phyloP scores from a whole-genome alignment of 2,888 invertebrate species.

The Mellilla xanthometata region DNA sequence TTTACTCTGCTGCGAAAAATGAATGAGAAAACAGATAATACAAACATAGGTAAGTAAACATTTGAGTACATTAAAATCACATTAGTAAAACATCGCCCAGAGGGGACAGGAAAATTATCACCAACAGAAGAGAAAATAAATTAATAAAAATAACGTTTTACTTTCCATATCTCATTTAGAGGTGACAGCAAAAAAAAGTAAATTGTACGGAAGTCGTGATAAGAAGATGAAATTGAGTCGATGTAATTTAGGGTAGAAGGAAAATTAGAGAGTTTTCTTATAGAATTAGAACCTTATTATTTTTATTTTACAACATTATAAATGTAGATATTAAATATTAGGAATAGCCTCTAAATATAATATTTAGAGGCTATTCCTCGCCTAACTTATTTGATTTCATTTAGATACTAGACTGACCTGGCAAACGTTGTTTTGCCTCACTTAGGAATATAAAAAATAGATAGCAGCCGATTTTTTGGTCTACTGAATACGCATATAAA shows the following conservation, averaged over 20 bases:
- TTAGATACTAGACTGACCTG: too few species aligned
- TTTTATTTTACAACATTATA: too few species aligned
- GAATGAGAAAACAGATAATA: slow-evolving; percentile 59
- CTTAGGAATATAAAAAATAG: too few species aligned
- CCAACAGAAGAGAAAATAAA: slow-evolving; percentile 67
- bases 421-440: too few species aligned
- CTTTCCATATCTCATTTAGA: slow-evolving; percentile 60
- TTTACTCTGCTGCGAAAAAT: slow-evolving; percentile 21
- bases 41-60: slow-evolving; percentile 67
- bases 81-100: slow-evolving; percentile 70
- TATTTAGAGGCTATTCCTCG: too few species aligned
- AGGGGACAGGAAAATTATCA: slow-evolving; percentile 71
- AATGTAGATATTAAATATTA: too few species aligned
- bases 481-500: too few species aligned
- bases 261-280: not conserved
- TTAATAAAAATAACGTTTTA: slow-evolving; percentile 66
- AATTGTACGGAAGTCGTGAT: slow-evolving; percentile 75
- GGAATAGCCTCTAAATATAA: too few species aligned
- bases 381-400: too few species aligned
- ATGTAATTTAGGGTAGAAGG: slow-evolving; percentile 26
- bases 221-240: slow-evolving; percentile 40
- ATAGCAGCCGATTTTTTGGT: too few species aligned
- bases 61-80: slow-evolving; percentile 81
- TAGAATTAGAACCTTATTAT: not conserved
- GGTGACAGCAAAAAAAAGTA: slow-evolving; percentile 61